Conservation (phyloP, 2,888 invertebrate genomes). For the Pharmacophagus antenor region DNA sequence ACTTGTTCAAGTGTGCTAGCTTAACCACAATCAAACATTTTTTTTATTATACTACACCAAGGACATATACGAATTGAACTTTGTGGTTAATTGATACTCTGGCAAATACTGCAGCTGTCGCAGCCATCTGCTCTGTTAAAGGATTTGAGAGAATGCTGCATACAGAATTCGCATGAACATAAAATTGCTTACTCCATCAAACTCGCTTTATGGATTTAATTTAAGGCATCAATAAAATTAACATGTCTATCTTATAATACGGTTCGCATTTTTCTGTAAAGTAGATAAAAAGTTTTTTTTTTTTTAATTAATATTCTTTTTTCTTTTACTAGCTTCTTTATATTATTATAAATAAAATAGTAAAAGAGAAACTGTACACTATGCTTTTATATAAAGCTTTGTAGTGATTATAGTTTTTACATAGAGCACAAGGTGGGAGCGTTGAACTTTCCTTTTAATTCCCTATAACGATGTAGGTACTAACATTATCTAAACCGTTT, state of each 20-base stretch:
- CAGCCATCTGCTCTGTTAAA: conserved; percentile 22
- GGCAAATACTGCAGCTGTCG: conserved; percentile 12
- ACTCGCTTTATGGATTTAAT: neutral
- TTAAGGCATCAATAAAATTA: neutral
- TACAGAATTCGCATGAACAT: neutral
- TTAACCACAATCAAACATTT: no score
- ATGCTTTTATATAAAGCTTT: no score
- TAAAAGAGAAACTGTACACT: no score
- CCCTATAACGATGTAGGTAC: neutral
- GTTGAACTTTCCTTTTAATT: neutral
- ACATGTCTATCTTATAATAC: neutral
- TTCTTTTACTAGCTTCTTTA: no score
- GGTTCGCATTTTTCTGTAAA: no score
- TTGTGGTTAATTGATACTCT: conserved; percentile 11
- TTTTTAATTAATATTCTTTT: no score
- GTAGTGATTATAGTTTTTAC: neutral
- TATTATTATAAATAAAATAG: no score
- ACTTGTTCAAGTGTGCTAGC: no score
- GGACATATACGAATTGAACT: neutral
- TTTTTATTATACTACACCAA: neutral
- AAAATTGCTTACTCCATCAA: neutral
- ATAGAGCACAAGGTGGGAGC: neutral
- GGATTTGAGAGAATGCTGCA: conserved; percentile 7
- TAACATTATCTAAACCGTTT: neutral
- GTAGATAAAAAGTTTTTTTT: no score